Percentiles rank a stretch among this genome's conserved stretches.
Evolutionary conservation across 2,888 invertebrate genomes (phyloP).

Genomic region (Digitonthophagus gazella): DNA sequence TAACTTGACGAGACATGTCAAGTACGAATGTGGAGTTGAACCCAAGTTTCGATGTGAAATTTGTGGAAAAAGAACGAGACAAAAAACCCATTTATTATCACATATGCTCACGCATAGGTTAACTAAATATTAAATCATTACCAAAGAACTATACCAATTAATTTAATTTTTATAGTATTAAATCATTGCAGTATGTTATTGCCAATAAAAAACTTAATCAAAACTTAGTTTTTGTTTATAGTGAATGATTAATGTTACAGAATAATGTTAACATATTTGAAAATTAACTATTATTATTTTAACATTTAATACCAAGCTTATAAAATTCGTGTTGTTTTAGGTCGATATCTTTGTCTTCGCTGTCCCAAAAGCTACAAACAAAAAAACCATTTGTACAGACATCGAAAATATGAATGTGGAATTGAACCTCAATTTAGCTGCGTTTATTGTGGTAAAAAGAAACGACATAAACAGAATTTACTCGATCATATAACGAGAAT

Average conservation of each 20-base stretch:
- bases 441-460: conserved; percentile 27
- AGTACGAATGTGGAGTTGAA: conserved; percentile 48
- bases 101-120: not conserved
- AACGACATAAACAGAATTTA: conserved; percentile 26
- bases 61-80: conserved; percentile 71
- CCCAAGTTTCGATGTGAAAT: conserved; percentile 75
- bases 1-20: conserved; percentile 68
- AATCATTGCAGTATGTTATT: too few species aligned
- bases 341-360: conserved; percentile 39
- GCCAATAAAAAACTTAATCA: too few species aligned
- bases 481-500: conserved; percentile 9
- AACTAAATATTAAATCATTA: not conserved
- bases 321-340: not conserved
- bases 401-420: conserved; percentile 59
- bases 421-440: conserved; percentile 51
- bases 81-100: not conserved
- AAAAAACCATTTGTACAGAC: conserved; percentile 48
- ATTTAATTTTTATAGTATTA: too few species aligned
- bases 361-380: conserved; percentile 45
- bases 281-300: too few species aligned
- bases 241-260: too few species aligned
- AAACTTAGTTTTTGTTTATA: too few species aligned
- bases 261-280: too few species aligned
- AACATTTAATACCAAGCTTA: too few species aligned
- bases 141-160: too few species aligned